Evolutionary conservation across 2,113 vertebrate genomes (phyloP).

Genomic region (Hippocampus abdominalis): DNA sequence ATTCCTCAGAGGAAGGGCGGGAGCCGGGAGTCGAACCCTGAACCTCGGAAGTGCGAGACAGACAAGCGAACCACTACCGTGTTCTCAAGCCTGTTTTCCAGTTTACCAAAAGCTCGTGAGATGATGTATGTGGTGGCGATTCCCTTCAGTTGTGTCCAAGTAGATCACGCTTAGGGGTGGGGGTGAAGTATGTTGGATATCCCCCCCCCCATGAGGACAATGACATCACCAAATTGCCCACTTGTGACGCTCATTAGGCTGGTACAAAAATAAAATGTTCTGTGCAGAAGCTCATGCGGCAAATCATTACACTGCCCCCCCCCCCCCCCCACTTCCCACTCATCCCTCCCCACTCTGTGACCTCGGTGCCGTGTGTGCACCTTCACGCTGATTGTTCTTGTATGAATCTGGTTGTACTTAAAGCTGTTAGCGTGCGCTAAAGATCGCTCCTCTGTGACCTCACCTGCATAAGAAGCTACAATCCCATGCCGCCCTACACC

Average conservation of each 20-base stretch:
- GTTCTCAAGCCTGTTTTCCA: neutral
- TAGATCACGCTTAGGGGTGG: constrained; percentile 32
- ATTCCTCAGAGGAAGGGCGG: no score
- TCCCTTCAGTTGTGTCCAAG: constrained; percentile 8
- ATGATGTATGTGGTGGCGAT: neutral
- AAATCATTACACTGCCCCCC: constrained; percentile 18
- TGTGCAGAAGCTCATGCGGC: constrained; percentile 18
- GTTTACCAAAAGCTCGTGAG: neutral
- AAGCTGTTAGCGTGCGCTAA: neutral
- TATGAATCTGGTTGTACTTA: constrained; percentile 6
- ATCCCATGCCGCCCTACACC: constrained; percentile 27
- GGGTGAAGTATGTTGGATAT: constrained; percentile 13
- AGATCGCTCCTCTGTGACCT: constrained; percentile 25
- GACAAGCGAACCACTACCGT: neutral
- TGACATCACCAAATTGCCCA: constrained; percentile 29
- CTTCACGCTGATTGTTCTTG: constrained; percentile 11
- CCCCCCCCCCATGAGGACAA: neutral
- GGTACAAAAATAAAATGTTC: constrained; percentile 49
- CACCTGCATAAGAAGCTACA: constrained; percentile 23
- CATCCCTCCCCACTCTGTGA: neutral
- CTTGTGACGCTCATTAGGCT: constrained; percentile 64
- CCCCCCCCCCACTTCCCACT: neutral
- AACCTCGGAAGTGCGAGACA: neutral
- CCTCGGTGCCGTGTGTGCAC: neutral
- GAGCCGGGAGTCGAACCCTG: neutral